A percentile compares a stretch with the other conserved stretches of the same genome.
Conservation (phyloP, 2,888 invertebrate species). For the Galeopsomyia nigrocyanea region DNA sequence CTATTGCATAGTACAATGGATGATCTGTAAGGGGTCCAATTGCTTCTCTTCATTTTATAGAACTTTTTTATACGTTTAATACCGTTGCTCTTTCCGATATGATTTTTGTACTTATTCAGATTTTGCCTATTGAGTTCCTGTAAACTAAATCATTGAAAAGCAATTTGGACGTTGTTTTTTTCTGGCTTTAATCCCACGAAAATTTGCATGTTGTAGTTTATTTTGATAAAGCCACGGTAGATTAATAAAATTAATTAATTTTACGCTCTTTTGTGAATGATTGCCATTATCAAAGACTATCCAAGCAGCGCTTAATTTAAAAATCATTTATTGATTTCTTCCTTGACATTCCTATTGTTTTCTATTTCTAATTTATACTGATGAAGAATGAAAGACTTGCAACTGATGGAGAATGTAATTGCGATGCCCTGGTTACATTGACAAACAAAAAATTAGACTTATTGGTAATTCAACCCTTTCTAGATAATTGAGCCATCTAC, state of each 20-base stretch:
- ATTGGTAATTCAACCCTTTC: slow-evolving; percentile 25
- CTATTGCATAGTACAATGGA: slow-evolving; percentile 13
- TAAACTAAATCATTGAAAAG: slow-evolving; percentile 4
- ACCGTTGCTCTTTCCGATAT: slow-evolving; percentile 5
- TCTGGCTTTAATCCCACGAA: background rate
- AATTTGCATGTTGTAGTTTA: slow-evolving; percentile 6
- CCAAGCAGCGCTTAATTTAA: slow-evolving; percentile 26
- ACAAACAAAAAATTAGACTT: slow-evolving; percentile 22
- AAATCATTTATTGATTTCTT: slow-evolving; percentile 48
- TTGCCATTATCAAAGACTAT: slow-evolving; percentile 42
- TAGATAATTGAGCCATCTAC: slow-evolving; percentile 31
- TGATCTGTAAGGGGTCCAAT: slow-evolving; percentile 20
- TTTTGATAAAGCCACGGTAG: background rate
- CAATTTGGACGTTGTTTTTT: too few relatives aligned
- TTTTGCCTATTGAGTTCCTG: slow-evolving; percentile 3
- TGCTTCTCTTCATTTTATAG: background rate
- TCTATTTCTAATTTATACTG: slow-evolving; percentile 56
- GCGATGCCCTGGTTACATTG: slow-evolving; percentile 45
- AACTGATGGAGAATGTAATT: background rate
- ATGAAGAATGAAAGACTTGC: slow-evolving; percentile 61
- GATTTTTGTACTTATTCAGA: slow-evolving; percentile 29
- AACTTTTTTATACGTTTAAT: slow-evolving; percentile 24
- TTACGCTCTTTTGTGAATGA: slow-evolving; percentile 18
- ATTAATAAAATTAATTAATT: slow-evolving; percentile 12
- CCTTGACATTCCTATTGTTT: slow-evolving; percentile 58